Evolutionary conservation across 2,797 vertebrate species (phyloP).

Genomic region (Cetoscarus ocellatus): DNA sequence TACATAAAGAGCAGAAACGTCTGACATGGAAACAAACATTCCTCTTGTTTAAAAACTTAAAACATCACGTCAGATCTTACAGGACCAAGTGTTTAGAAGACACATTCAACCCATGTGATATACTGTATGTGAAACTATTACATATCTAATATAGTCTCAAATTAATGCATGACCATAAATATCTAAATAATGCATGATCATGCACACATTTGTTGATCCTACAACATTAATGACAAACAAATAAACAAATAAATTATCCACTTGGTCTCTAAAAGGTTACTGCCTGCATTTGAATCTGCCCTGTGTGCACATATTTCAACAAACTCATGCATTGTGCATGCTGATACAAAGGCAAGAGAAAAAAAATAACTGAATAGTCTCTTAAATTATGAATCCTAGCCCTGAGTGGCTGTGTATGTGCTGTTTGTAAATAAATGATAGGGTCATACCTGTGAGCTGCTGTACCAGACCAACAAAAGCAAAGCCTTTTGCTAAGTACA

Average conservation of each 20-base stretch:
- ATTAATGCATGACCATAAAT: constrained; percentile 30
- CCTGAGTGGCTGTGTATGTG: constrained; percentile 69
- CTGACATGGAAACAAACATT: not conserved
- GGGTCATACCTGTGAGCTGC: constrained; percentile 72
- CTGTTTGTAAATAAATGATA: constrained; percentile 85
- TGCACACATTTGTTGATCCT: constrained; percentile 59
- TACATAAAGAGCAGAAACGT: not conserved
- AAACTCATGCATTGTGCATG: constrained; percentile 84
- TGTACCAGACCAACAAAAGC: constrained; percentile 70
- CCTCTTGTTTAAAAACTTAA: not conserved
- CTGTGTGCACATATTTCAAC: constrained; percentile 79
- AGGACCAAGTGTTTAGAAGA: too few species aligned
- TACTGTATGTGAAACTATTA: not conserved
- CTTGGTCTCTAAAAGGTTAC: constrained; percentile 79
- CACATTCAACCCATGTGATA: too few species aligned
- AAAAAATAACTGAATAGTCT: constrained; percentile 69
- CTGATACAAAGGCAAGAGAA: constrained; percentile 49
- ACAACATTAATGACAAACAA: constrained; percentile 68
- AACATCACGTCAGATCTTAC: not conserved
- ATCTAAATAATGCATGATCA: constrained; percentile 63
- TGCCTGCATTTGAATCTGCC: constrained; percentile 67
- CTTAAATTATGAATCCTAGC: constrained; percentile 86
- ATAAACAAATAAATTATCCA: constrained; percentile 78
- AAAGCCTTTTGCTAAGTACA: constrained; percentile 49
- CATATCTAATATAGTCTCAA: constrained; percentile 32